These are phyloP conservation scores for Tenthredo livida DNA, from an alignment of 2,888 invertebrate genomes.

Conservation along the genomic window DNA sequence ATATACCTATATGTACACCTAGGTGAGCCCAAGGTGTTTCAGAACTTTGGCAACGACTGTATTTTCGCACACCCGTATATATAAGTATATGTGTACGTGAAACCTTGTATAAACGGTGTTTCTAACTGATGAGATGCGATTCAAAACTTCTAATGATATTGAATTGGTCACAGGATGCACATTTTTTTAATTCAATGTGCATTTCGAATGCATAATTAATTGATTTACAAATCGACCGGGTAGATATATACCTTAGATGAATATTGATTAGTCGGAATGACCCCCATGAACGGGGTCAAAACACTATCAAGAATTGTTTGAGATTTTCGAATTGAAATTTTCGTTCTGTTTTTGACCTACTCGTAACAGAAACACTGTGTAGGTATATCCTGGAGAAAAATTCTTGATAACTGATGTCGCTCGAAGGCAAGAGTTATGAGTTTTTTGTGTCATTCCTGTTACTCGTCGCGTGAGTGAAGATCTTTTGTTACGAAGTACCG, in stretches of 20 bases:
- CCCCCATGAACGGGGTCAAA: not conserved
- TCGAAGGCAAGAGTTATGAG: conserved; percentile 42
- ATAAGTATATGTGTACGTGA: not conserved
- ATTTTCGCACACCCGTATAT: not conserved
- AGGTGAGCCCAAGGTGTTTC: conserved; percentile 59
- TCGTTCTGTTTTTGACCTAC: not conserved
- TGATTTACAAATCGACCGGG: not conserved
- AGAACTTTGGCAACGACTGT: conserved; percentile 50
- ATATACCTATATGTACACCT: not conserved
- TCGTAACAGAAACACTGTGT: not conserved
- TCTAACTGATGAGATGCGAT: not conserved
- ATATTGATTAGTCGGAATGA: not conserved
- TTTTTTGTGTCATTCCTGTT: conserved; percentile 8
- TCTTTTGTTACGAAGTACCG: conserved; percentile 20
- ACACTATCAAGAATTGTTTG: not conserved
- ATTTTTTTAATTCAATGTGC: not conserved
- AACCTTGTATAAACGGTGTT: not conserved
- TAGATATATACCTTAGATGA: not conserved
- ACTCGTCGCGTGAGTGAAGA: conserved; percentile 25
- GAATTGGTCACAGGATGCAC: not conserved
- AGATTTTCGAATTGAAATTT: not conserved
- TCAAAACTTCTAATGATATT: not conserved
- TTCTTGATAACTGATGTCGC: conserved; percentile 27
- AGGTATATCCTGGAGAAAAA: not conserved
- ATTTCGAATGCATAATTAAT: not conserved